A percentile compares a stretch with the other conserved stretches of the same genome.
These are phyloP conservation scores for Apis laboriosa DNA, from an alignment of 1,140 invertebrate genomes.

Conservation along the genomic window DNA sequence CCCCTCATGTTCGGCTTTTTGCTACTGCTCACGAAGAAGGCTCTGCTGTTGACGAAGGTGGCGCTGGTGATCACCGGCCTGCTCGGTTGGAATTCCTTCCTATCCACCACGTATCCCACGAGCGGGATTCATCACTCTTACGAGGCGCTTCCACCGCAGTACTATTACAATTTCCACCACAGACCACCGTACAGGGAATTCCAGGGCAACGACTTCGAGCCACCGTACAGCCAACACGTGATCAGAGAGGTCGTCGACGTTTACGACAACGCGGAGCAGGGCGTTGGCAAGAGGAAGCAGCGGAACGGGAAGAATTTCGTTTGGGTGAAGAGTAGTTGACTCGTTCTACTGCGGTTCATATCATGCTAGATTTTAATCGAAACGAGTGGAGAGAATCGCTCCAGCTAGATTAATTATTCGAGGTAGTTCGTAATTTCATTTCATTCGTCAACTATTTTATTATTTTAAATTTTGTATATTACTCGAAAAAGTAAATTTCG, in stretches of 20 bases:
- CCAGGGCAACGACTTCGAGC: conserved; percentile 39
- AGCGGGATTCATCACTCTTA: conserved; percentile 21
- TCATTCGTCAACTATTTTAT: too few relatives aligned
- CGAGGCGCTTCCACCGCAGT: conserved; percentile 49
- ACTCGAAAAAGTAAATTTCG: too few relatives aligned
- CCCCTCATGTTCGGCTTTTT: conserved; percentile 87
- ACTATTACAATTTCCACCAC: conserved; percentile 57
- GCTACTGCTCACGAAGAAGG: conserved; percentile 87
- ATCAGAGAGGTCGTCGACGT: conserved; percentile 77
- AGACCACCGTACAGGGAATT: conserved; percentile 48
- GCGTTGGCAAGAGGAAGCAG: conserved; percentile 46
- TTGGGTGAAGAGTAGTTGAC: conserved; percentile 65
- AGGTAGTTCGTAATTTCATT: too few relatives aligned
- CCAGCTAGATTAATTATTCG: too few relatives aligned
- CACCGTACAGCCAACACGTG: conserved; percentile 73
- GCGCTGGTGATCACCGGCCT: conserved; percentile 86
- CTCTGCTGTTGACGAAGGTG: conserved; percentile 86
- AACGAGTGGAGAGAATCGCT: too few relatives aligned
- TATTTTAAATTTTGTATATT: too few relatives aligned
- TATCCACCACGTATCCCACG: conserved; percentile 43
- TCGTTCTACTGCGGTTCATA: too few relatives aligned
- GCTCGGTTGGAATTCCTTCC: conserved; percentile 81
- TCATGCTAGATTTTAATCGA: too few relatives aligned
- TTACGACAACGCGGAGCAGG: conserved; percentile 62
- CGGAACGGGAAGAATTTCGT: conserved; percentile 72